A percentile compares a stretch with the other conserved stretches of the same genome.
Conservation (phyloP, 2,888 invertebrate species). For the Colostygia pectinataria region DNA sequence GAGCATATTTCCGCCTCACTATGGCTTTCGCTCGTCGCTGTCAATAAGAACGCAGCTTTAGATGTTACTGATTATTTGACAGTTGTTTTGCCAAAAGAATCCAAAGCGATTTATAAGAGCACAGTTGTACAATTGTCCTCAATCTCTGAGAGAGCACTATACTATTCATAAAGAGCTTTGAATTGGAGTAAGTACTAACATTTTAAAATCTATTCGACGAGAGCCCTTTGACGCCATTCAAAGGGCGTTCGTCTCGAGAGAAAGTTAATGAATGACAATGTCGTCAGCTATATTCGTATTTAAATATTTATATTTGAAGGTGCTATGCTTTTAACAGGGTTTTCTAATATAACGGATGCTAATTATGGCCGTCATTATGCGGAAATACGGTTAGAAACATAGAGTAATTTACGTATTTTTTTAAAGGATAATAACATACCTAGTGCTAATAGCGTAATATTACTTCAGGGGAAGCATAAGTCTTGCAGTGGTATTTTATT, state of each 20-base stretch:
- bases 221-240: conserved; percentile 45
- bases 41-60: no score
- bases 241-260: conserved; percentile 51
- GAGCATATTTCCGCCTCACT: no score
- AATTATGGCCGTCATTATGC: no score
- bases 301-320: conserved; percentile 47
- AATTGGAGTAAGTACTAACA: conserved; percentile 20
- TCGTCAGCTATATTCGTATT: conserved; percentile 46
- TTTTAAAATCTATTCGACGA: conserved; percentile 45
- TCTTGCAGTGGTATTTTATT: no score
- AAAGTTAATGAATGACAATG: conserved; percentile 57
- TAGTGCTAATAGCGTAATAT: no score
- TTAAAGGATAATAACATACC: no score
- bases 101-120: neutral
- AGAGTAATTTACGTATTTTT: no score
- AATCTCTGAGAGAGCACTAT: conserved; percentile 4
- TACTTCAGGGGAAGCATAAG: no score
- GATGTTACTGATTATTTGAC: no score
- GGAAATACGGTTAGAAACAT: no score
- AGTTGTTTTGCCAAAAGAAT: neutral
- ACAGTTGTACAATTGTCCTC: conserved; percentile 1
- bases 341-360: conserved; percentile 1
- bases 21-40: no score
- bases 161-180: conserved; percentile 25
- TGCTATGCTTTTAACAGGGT: conserved; percentile 30